Base-by-base conservation (phyloP, 2,888 invertebrate genomes). In the Thecophora atra region DNA sequence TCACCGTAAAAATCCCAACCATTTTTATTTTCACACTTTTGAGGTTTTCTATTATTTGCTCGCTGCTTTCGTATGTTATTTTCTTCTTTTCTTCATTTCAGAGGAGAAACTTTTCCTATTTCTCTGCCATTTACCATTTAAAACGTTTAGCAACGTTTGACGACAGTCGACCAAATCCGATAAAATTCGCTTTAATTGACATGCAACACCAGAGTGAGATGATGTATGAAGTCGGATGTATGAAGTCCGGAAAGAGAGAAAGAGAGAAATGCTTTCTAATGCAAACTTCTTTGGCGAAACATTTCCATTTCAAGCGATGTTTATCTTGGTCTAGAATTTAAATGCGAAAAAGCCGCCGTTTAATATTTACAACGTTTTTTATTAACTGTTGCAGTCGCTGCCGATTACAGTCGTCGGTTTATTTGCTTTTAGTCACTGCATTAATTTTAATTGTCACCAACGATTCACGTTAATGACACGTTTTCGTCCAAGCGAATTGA, bases 121-220 rank as follows among this genome's bases (percentile, higher is more conserved):
- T n/a, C n/a, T 24, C n/a, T n/a, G 19, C 63, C 24, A 37, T n/a
- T 13, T n/a, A 28, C 21, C 52, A 17, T 44, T 44, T 68, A 37
- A 44, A 60, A 69, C 28, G 58, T 69, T 69, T 69, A 51, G 60
- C 47, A 19, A 69, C 54, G 19, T 54, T 54, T 68, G 58, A 68
- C 68, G 68, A 68, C 68, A 58, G 56, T 28, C 42, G 68, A 58
- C n/a, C 44, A 24, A 56, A 70, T 70, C 54, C 44, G 70, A 70
- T 70, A 70, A 64, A 37, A 56, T 24, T 8, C 54, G 7, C 56
- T 56, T 64, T 26, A 56, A 64, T 44, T 70, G 64, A 26, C 64
- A 70, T 63, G 64, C 64, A 70, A 70, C n/a, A n/a, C 60, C 64
- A 24, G 17, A 58, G 24, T n/a, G 28, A 2, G 26, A 28, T 1